Base-by-base conservation (phyloP, 1,140 invertebrate species). In the Manduca sexta region DNA sequence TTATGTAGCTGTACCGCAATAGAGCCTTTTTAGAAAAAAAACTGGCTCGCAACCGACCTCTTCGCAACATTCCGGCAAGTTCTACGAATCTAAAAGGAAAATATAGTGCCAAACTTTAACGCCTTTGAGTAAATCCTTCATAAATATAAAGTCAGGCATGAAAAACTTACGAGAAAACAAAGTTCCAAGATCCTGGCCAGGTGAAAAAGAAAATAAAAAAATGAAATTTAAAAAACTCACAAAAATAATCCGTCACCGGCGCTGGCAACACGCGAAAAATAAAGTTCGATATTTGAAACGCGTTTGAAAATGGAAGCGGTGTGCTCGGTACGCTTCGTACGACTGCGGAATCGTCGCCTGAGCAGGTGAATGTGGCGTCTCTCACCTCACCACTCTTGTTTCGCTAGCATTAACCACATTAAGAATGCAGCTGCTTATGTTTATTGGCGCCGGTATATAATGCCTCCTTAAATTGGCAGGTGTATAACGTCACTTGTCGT, bases 291-390 rank as follows among this genome's bases (percentile, higher is more conserved):
- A 52, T 51, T 52, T 26, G 16, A 54, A 61, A 56, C 55, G 49
- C 56, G 60, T 69, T 64, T 57, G 43, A 50, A 67, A 64, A 71
- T 56, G 41, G 63, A 64, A 69, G 69, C 60, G 61, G 29, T 51
- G 46, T 35, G 61, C 55, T 66, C 61, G 60, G 55, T 69, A 52
- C 46, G 66, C 74, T 56, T 53, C 64, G 56, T 66, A 52, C 61
- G 67, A 81, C 74, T 81, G 77, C 60, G 60, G 68, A 59, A 57
- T 67, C 60, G 70, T 64, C 74, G 67, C 62, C 15, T 34, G 62
- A 64, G 74, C 77, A 78, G 72, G 77, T 81, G 74, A 81, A 78
- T 75, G 77, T 81, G 58, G 67, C 68, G 68, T 69, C 65, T 69
- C 8, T 11, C 37, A 43, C 43, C 55, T 69, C 74, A 74, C 74